phyloP scores from a whole-genome alignment of 2,797 vertebrate genomes.

The Brachyalestes nurse region DNA sequence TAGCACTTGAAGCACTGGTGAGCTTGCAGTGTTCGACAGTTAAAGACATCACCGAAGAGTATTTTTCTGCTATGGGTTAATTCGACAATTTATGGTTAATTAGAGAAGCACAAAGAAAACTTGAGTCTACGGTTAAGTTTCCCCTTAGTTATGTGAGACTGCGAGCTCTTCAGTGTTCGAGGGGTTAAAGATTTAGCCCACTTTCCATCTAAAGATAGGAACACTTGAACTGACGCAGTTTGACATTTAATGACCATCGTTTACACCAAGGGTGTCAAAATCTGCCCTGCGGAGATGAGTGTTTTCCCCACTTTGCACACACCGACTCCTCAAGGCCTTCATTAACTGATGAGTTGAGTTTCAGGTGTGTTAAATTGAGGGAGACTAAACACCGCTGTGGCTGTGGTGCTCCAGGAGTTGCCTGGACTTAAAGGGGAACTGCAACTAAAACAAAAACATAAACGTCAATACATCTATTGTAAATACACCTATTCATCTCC shows the following conservation, averaged over 20 bases:
- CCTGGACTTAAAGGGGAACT: not conserved
- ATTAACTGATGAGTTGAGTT: constrained; percentile 14
- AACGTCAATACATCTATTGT: not conserved
- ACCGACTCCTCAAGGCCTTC: constrained; percentile 9
- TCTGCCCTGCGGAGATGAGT: not conserved
- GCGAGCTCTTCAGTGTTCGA: not conserved
- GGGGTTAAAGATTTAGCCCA: constrained; percentile 1
- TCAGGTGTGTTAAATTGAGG: not conserved
- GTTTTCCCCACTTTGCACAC: constrained; percentile 9
- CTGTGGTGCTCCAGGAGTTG: not conserved
- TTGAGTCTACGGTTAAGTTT: not conserved
- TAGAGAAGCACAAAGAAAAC: not conserved
- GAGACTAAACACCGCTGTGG: not conserved
- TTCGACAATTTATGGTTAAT: not conserved
- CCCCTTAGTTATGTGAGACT: not conserved
- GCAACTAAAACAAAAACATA: not conserved
- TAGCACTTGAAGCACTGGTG: not conserved
- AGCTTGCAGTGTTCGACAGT: not conserved
- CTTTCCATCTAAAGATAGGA: constrained; percentile 8
- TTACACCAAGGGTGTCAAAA: not conserved
- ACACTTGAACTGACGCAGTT: constrained; percentile 1
- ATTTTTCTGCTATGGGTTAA: too few relatives aligned
- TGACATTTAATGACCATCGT: constrained; percentile 16
- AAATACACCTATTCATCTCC: too few relatives aligned
- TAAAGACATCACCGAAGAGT: too few relatives aligned